A percentile compares a stretch with the other conserved stretches of the same genome.
Conservation (phyloP, 2,113 vertebrate genomes). For the Pongo pygmaeus region DNA sequence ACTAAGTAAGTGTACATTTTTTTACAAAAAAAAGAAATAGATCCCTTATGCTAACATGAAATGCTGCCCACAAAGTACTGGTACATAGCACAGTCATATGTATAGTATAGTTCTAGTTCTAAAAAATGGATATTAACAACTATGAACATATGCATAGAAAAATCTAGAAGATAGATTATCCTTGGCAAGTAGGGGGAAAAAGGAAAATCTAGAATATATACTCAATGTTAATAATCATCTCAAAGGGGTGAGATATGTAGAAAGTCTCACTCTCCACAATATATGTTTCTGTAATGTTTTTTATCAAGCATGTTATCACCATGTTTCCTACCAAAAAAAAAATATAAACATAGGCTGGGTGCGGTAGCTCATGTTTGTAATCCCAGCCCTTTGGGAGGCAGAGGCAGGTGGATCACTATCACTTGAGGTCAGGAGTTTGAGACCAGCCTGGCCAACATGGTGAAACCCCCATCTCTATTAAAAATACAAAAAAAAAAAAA, state of each 20-base stretch:
- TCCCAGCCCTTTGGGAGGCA: no score
- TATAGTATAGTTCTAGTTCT: background rate
- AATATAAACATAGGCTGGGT: background rate
- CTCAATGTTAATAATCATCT: background rate
- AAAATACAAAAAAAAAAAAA: no score
- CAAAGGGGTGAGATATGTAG: background rate
- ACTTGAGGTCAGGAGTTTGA: no score
- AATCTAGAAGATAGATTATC: background rate
- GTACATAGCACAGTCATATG: background rate
- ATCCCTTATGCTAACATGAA: background rate
- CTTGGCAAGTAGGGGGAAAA: no score
- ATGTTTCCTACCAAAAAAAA: background rate
- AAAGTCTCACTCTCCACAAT: constrained; percentile 2
- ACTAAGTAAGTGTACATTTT: background rate
- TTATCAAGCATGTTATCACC: background rate
- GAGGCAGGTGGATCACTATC: no score
- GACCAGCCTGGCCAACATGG: no score
- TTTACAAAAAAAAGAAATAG: background rate
- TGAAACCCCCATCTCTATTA: no score
- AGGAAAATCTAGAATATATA: background rate
- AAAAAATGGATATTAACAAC: background rate
- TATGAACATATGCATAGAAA: constrained; percentile 9
- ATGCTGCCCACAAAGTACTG: background rate
- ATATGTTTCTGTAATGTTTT: background rate
- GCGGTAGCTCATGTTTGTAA: no score